Percentiles rank a stretch among this genome's conserved stretches.
phyloP scores from a whole-genome alignment of 92 coral and sea anemone genomes.

The Phymanthus crucifer region DNA sequence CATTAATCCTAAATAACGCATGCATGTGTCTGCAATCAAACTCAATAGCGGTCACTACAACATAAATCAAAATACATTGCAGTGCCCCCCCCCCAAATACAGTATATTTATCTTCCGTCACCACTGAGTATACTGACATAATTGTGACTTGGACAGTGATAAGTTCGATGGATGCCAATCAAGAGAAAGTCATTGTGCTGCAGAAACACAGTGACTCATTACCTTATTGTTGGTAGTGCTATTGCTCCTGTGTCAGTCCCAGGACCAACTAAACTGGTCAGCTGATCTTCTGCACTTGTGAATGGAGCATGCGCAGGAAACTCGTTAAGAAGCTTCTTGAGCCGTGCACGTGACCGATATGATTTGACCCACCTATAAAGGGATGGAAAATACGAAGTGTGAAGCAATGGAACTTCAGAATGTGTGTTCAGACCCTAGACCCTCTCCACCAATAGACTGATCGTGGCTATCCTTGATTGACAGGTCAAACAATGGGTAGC shows the following conservation, averaged over 20 bases:
- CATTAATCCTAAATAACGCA: no score
- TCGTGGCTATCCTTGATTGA: no score
- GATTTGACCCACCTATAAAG: constrained; percentile 75
- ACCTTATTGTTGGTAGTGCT: constrained; percentile 19
- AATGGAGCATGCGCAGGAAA: constrained; percentile 87
- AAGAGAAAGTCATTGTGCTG: not conserved
- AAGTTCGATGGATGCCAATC: not conserved
- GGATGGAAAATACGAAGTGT: not conserved
- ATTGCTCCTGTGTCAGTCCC: constrained; percentile 13
- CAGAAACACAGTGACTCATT: not conserved
- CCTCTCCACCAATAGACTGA: no score
- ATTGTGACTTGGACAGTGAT: no score
- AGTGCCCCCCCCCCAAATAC: no score
- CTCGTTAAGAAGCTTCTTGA: constrained; percentile 69
- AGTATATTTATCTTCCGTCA: no score
- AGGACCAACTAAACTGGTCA: constrained; percentile 51
- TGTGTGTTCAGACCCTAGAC: not conserved
- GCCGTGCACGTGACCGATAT: constrained; percentile 58
- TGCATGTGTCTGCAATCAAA: no score
- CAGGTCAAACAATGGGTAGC: no score
- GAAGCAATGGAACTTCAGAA: no score
- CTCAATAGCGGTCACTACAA: no score
- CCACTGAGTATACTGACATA: no score
- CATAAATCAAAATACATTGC: no score
- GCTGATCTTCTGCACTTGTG: constrained; percentile 64